Evolutionary conservation across 2,888 invertebrate species (phyloP), one percentile per base, ranked within the genome.

Genomic region (Pasiphila rectangulata): DNA sequence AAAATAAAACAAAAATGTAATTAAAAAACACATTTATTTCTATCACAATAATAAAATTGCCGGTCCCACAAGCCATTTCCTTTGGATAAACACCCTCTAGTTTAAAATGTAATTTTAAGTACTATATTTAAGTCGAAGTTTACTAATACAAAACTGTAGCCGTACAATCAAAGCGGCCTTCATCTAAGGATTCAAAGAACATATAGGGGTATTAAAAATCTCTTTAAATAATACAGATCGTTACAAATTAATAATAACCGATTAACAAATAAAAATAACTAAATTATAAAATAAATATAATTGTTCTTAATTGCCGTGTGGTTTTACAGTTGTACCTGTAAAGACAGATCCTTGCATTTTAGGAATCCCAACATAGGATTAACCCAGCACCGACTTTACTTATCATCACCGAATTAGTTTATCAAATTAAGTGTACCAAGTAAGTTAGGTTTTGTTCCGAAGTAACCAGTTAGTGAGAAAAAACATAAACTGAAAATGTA

Each of bases 91-190:
- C 49, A 62, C 79, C 81, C 79, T 76, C 79, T 79, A 75, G 68
- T 27, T 41, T 41, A n/a, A n/a, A n/a, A n/a, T n/a, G n/a, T 27
- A 38, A 27, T 10, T 67, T 78, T 83, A 85, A 86, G 87, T 87
- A 87, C 86, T 83, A 79, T 65, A 50, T 72, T 79, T 85, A 86
- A 85, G 83, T 82, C 80, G 84, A 87, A 85, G 86, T 86, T 87
- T 83, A 72, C 61, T 63, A 55, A 52, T 51, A 54, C 56, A 57
- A 63, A 49, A 51, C 48, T 53, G 46, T 56, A 51, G 60, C 62
- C 38, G 25, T 47, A 38, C 12, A 45, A 43, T 35, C 40, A 41
- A 35, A n/a, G n/a, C n/a, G n/a, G n/a, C n/a, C n/a, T n/a, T n/a
- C n/a, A n/a, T n/a, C n/a, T n/a, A n/a, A n/a, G n/a, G n/a, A n/a